These are phyloP conservation scores for Ctenopoma kingsleyae DNA, from an alignment of 2,797 vertebrate species.

Conservation along the genomic window DNA sequence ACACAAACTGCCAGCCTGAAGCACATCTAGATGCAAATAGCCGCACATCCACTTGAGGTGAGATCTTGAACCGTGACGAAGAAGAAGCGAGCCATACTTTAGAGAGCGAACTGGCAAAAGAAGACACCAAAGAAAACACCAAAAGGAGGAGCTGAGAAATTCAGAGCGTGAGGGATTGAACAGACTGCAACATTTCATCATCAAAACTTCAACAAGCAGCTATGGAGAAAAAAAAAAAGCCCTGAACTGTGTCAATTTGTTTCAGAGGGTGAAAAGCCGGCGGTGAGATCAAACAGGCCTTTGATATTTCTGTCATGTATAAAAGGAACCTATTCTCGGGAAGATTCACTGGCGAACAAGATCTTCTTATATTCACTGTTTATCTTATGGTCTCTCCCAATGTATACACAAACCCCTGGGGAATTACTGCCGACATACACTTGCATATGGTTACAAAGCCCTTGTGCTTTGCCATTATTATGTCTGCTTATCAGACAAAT, in stretches of 20 bases:
- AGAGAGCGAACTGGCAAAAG: slow-evolving; percentile 25
- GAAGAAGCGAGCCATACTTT: slow-evolving; percentile 22
- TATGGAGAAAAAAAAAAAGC: slow-evolving; percentile 43
- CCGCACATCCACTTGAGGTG: slow-evolving; percentile 13
- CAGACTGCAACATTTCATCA: slow-evolving; percentile 78
- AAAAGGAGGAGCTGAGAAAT: slow-evolving; percentile 59
- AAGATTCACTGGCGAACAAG: slow-evolving; percentile 55
- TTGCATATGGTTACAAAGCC: slow-evolving; percentile 42
- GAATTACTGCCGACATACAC: slow-evolving; percentile 50
- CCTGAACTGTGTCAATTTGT: slow-evolving; percentile 74
- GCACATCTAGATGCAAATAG: slow-evolving; percentile 38
- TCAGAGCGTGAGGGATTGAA: slow-evolving; percentile 57
- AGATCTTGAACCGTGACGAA: slow-evolving; percentile 29
- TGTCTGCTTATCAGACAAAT: slow-evolving; percentile 49
- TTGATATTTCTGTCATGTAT: slow-evolving; percentile 80
- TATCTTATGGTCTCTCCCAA: slow-evolving; percentile 60
- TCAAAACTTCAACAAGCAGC: slow-evolving; percentile 74
- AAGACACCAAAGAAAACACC: slow-evolving; percentile 18
- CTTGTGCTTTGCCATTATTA: slow-evolving; percentile 29
- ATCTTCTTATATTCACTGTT: slow-evolving; percentile 66
- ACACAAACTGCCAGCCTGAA: slow-evolving; percentile 17
- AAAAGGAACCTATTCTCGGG: slow-evolving; percentile 63
- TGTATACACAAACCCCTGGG: slow-evolving; percentile 54
- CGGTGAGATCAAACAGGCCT: slow-evolving; percentile 77
- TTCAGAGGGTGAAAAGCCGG: slow-evolving; percentile 68